phyloP scores from a whole-genome alignment of 2,113 vertebrate genomes.

The Cichladusa arquata region DNA sequence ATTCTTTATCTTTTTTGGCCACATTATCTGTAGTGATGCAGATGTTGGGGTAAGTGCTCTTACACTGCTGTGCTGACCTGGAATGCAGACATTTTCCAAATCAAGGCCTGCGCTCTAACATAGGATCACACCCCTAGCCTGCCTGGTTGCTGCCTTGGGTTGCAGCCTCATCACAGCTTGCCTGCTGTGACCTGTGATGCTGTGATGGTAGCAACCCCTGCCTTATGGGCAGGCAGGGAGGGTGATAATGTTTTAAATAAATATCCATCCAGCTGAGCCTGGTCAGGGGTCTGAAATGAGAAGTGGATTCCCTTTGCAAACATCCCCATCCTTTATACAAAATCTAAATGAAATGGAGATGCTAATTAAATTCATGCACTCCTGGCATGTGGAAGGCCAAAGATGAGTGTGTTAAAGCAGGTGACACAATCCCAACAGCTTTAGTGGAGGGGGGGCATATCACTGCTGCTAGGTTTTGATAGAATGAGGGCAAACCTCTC shows the following conservation, averaged over 20 bases:
- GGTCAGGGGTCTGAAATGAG: background rate
- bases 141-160: background rate
- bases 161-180: background rate
- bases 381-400: background rate
- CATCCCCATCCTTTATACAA: background rate
- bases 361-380: background rate
- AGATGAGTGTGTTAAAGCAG: background rate
- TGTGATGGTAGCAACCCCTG: background rate
- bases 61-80: background rate
- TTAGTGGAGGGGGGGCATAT: background rate
- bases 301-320: background rate
- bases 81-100: background rate
- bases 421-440: background rate
- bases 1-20: background rate
- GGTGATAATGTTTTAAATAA: background rate
- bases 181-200: background rate
- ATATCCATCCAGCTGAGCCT: background rate
- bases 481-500: slow-evolving; percentile 43
- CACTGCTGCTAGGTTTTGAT: background rate
- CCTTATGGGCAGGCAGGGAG: background rate
- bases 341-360: background rate
- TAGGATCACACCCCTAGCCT: background rate
- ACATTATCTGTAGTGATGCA: accelerated
- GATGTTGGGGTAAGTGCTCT: background rate
- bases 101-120: background rate